These are phyloP conservation scores for Chrysomallon squamiferum DNA, from an alignment of 1,140 invertebrate species.

Conservation along the genomic window DNA sequence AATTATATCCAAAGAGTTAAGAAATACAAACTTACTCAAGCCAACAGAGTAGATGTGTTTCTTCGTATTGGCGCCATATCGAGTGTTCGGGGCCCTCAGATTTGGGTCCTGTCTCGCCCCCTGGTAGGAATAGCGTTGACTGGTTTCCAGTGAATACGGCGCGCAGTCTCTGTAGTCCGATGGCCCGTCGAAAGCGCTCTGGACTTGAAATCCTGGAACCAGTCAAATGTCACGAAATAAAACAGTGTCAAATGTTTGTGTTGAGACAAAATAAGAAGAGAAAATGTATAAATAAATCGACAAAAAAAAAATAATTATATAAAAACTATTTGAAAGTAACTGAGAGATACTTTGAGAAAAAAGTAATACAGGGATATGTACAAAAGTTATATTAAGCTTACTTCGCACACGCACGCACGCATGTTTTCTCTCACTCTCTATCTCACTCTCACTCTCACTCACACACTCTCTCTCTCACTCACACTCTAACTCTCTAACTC, in stretches of 20 bases:
- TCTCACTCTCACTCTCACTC: too few relatives aligned
- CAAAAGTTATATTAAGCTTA: not conserved
- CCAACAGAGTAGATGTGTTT: slow-evolving; percentile 41
- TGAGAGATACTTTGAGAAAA: not conserved
- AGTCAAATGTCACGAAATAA: not conserved
- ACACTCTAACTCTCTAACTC: too few relatives aligned
- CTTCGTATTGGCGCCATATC: slow-evolving; percentile 51
- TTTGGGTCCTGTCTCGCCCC: slow-evolving; percentile 31
- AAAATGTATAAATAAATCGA: not conserved
- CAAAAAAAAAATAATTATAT: not conserved
- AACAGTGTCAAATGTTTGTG: not conserved
- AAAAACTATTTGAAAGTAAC: not conserved
- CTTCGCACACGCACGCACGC: too few relatives aligned
- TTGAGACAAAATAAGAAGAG: not conserved
- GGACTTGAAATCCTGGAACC: slow-evolving; percentile 53
- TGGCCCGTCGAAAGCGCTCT: slow-evolving; percentile 39
- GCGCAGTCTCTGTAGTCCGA: slow-evolving; percentile 49
- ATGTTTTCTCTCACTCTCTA: too few relatives aligned
- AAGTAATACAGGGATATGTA: not conserved
- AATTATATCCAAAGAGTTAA: too few relatives aligned
- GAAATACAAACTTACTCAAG: slow-evolving; percentile 49
- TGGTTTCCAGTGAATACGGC: slow-evolving; percentile 45
- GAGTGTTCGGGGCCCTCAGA: slow-evolving; percentile 31
- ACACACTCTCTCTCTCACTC: too few relatives aligned
- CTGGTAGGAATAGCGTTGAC: slow-evolving; percentile 46